Evolutionary conservation across 2,888 invertebrate species (phyloP).

Genomic region (Ennomos erosarius): DNA sequence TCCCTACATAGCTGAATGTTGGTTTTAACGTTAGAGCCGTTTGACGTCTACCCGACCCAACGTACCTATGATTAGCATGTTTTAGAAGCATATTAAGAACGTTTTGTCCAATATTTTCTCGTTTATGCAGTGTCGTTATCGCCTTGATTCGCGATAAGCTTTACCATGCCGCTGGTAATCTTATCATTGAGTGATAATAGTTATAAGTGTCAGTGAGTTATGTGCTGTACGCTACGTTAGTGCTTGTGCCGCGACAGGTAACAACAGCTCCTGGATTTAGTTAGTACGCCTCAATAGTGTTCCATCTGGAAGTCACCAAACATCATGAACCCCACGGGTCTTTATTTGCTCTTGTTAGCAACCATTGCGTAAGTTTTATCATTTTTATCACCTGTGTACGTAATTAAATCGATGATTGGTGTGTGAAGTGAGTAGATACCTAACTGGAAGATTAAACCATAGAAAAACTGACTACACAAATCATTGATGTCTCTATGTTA

Average conservation of each 20-base stretch:
- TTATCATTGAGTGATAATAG: conserved; percentile 83
- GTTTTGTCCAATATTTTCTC: conserved; percentile 63
- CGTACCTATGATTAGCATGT: conserved; percentile 23
- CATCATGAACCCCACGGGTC: conserved; percentile 67
- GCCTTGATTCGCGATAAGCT: conserved; percentile 81
- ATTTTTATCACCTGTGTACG: conserved; percentile 25
- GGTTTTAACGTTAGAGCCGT: conserved; percentile 6
- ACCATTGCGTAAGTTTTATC: conserved; percentile 69
- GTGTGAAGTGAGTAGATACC: conserved; percentile 6
- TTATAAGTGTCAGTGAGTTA: conserved; percentile 84
- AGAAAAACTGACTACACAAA: neutral
- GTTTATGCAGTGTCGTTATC: conserved; percentile 76
- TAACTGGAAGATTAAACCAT: conserved; percentile 8
- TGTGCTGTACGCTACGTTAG: conserved; percentile 70
- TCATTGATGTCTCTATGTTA: no score
- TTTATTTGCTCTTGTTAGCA: conserved; percentile 63
- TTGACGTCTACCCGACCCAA: conserved; percentile 4
- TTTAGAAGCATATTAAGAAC: conserved; percentile 52
- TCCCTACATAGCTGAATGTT: neutral
- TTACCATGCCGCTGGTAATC: conserved; percentile 76
- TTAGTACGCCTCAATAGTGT: conserved; percentile 56
- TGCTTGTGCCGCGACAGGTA: conserved; percentile 69
- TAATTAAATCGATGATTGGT: conserved; percentile 15
- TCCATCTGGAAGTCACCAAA: conserved; percentile 64
- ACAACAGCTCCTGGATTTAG: conserved; percentile 64